Evolutionary conservation across 1,140 invertebrate genomes (phyloP).

Genomic region (Drosophila ohnishii): DNA sequence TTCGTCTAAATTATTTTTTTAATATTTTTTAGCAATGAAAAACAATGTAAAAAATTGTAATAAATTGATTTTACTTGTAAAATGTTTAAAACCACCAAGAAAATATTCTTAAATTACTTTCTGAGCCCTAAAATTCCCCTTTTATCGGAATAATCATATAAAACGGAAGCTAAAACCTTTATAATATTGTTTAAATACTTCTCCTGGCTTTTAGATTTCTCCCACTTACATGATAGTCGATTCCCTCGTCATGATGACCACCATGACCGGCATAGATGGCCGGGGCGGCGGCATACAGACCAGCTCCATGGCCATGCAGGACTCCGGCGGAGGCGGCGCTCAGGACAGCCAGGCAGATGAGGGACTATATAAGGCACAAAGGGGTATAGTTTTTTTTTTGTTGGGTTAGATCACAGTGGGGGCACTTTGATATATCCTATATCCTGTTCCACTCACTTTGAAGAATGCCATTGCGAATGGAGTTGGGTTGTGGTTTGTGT

Average conservation of each 20-base stretch:
- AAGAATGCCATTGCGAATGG: conserved; percentile 79
- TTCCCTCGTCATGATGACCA: conserved; percentile 67
- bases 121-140: not conserved
- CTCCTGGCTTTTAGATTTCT: not conserved
- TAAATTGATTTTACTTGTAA: not conserved
- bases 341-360: conserved; percentile 81
- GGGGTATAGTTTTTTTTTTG: not conserved
- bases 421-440: conserved; percentile 4
- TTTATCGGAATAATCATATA: not conserved
- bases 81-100: too few relatives aligned
- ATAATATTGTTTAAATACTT: not conserved
- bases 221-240: conserved; percentile 78
- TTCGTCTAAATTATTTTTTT: not conserved
- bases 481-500: conserved; percentile 28
- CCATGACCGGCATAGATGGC: conserved; percentile 70
- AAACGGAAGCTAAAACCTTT: not conserved
- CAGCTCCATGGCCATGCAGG: conserved; percentile 67
- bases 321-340: conserved; percentile 79
- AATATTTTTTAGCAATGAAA: not conserved
- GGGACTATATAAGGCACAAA: conserved; percentile 63
- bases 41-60: not conserved
- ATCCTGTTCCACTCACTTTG: conserved; percentile 78
- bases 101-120: not conserved
- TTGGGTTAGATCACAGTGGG: not conserved
- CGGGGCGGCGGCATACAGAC: conserved; percentile 64